Base-by-base conservation (phyloP, 2,888 invertebrate genomes). In the Chrysolina americana region DNA sequence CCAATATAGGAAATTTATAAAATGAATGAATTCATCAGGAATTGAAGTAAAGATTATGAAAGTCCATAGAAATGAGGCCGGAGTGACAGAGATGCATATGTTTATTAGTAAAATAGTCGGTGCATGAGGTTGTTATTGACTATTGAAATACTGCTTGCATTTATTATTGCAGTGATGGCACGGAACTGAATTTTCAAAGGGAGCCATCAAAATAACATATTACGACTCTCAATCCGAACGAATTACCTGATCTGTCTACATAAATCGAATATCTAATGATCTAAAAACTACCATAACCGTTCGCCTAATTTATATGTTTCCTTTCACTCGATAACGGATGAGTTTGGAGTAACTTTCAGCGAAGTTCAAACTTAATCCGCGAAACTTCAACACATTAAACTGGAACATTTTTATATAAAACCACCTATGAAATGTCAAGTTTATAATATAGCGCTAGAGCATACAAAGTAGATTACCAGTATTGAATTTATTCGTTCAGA, bases 291-390 rank as follows among this genome's bases (percentile, higher is more conserved):
- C 56, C 41, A 36, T 50, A 53, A 64, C 63, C 47, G n/a, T 62
- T 62, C 23, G 47, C 50, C 15, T 23, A 59, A 71, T 59, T 36
- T 19, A 59, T 63, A 41, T 70, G 41, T 36, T 71, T 59, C 17
- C 36, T 59, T 28, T 2, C 9, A 8, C 59, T n/a, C 59, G 28
- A 36, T 36, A 59, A 59, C 59, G 59, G 36, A 9, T 59, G 5
- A 36, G 13, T 15, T 68, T 21, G 41, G 10, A 28, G 68, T 41
- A 68, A 41, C 48, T 68, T 68, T 36, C 9, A 41, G 21, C 53
- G 41, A 21, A 50, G 50, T 66, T 66, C n/a, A 44, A 68, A 15
- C 41, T 8, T 17, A 68, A 68, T 68, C 68, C n/a, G 1, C n/a
- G 8, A 36, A 59, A 59, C 59, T 59, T 10, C 19, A 53, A 19